A percentile compares a stretch with the other conserved stretches of the same genome.
Conservation (phyloP, 2,888 invertebrate genomes). For the Eudasyphora cyanicolor region DNA sequence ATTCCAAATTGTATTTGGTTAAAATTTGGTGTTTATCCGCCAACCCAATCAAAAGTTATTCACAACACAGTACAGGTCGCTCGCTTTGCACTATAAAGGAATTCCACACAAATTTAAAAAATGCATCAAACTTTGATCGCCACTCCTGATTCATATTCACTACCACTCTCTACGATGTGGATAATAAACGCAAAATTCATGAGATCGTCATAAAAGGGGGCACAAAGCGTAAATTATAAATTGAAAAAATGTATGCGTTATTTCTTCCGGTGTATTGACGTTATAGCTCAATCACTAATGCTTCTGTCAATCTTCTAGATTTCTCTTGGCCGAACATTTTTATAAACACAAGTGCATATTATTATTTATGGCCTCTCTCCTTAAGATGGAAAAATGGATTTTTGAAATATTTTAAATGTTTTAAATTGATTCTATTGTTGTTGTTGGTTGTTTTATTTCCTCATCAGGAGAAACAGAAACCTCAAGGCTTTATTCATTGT, state of each 20-base stretch:
- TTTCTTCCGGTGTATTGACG: not conserved
- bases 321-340: not conserved
- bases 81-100: too few relatives aligned
- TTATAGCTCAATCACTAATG: not conserved
- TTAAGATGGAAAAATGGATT: not conserved
- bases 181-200: not conserved
- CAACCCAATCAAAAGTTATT: too few relatives aligned
- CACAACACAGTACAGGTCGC: too few relatives aligned
- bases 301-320: not conserved
- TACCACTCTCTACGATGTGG: not conserved
- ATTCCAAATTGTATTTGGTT: too few relatives aligned
- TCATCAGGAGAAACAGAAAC: not conserved
- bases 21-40: too few relatives aligned
- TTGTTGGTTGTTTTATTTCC: not conserved
- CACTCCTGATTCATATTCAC: constrained; percentile 19
- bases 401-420: constrained; percentile 21
- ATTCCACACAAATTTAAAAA: too few relatives aligned
- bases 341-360: not conserved
- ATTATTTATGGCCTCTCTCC: not conserved
- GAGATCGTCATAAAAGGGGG: not conserved
- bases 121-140: too few relatives aligned
- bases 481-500: not conserved
- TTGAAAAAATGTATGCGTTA: not conserved
- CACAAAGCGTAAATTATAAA: not conserved
- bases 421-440: not conserved